phyloP scores from a whole-genome alignment of 1,140 invertebrate genomes.

The Trialeurodes vaporariorum region DNA sequence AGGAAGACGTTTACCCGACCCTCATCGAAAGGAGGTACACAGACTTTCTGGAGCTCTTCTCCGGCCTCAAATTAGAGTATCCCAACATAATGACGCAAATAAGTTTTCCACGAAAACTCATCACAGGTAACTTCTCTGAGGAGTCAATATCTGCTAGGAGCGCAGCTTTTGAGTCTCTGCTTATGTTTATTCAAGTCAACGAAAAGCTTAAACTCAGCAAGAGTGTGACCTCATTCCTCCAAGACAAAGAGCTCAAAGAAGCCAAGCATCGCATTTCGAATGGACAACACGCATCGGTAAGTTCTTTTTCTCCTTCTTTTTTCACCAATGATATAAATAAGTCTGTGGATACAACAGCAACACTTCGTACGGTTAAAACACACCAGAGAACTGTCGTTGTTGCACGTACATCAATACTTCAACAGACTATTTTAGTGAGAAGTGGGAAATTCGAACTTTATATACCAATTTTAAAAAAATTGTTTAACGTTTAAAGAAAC shows the following conservation, averaged over 20 bases:
- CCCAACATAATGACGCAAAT: conserved; percentile 43
- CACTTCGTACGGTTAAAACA: no score
- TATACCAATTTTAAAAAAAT: no score
- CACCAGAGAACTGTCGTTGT: no score
- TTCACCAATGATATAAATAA: no score
- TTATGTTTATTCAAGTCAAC: not conserved
- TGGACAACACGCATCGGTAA: conserved; percentile 43
- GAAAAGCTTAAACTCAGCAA: not conserved
- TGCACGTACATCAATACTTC: no score
- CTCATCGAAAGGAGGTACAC: conserved; percentile 60
- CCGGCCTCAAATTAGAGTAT: conserved; percentile 45
- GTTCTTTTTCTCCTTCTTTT: no score
- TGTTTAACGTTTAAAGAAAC: no score
- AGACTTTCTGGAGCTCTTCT: conserved; percentile 57
- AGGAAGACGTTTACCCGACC: conserved; percentile 43
- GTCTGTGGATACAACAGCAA: no score
- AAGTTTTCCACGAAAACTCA: conserved; percentile 57
- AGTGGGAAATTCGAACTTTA: no score
- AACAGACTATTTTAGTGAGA: no score
- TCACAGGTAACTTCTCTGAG: conserved; percentile 62
- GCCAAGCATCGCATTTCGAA: conserved; percentile 46
- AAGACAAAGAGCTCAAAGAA: not conserved
- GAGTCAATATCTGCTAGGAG: conserved; percentile 55
- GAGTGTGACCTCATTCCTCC: not conserved
- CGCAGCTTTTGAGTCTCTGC: conserved; percentile 49